phyloP scores from a whole-genome alignment of 1,140 invertebrate species.

The Drosophila mauritiana region DNA sequence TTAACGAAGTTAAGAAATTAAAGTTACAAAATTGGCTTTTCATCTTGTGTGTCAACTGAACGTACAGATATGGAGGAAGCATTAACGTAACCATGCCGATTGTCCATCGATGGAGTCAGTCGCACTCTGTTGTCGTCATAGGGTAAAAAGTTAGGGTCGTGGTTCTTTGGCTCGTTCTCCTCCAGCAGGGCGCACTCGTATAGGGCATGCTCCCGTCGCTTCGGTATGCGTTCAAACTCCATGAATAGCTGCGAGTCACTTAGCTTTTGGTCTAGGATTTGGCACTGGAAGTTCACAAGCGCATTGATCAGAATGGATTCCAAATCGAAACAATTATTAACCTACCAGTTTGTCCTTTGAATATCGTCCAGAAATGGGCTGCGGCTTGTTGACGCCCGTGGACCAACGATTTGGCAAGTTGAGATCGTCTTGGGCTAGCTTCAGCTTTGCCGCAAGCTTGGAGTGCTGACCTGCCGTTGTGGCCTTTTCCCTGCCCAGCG shows the following conservation, averaged over 20 bases:
- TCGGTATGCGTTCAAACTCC: constrained; percentile 94
- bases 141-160: constrained; percentile 90
- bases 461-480: constrained; percentile 59
- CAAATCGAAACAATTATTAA: neutral
- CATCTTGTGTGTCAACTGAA: neutral
- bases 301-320: neutral
- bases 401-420: constrained; percentile 88
- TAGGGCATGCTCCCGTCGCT: constrained; percentile 88
- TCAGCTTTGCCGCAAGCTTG: constrained; percentile 85
- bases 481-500: constrained; percentile 87
- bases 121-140: constrained; percentile 95
- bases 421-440: constrained; percentile 85
- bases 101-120: constrained; percentile 90
- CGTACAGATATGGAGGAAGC: constrained; percentile 92
- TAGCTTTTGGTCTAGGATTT: constrained; percentile 92
- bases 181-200: constrained; percentile 80
- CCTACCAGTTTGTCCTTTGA: constrained; percentile 91
- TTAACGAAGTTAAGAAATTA: no score
- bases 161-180: constrained; percentile 81
- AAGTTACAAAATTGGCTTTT: neutral
- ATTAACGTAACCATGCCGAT: constrained; percentile 95
- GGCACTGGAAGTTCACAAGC: constrained; percentile 87
- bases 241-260: constrained; percentile 92
- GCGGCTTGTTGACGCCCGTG: constrained; percentile 88
- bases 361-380: constrained; percentile 89